A percentile compares a stretch with the other conserved stretches of the same genome.
These are phyloP conservation scores for Acrossocheilus fasciatus DNA, from an alignment of 2,797 vertebrate genomes.

Conservation along the genomic window DNA sequence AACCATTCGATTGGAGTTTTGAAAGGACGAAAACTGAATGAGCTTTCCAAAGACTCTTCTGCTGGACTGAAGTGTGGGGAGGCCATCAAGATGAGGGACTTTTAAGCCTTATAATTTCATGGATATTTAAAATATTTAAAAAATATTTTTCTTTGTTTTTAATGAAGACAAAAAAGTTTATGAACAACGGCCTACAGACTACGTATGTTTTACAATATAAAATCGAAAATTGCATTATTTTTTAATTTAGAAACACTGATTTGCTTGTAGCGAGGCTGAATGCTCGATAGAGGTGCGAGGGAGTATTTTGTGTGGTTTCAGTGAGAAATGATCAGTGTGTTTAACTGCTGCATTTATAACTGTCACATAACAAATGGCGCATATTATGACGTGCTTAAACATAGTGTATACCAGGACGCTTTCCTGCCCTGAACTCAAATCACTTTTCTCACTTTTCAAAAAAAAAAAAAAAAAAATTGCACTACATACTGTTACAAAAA, in stretches of 20 bases:
- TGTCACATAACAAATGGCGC: conserved; percentile 57
- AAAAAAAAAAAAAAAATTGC: conserved; percentile 54
- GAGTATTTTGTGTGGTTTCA: background rate
- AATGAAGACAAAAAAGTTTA: conserved; percentile 68
- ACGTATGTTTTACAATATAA: conserved; percentile 65
- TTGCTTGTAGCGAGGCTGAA: conserved; percentile 30
- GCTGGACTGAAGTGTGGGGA: conserved; percentile 48
- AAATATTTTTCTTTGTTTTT: conserved; percentile 64
- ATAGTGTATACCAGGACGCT: conserved; percentile 23
- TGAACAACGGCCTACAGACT: conserved; percentile 54
- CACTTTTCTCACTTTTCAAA: conserved; percentile 51
- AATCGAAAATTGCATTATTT: conserved; percentile 59
- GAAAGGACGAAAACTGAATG: conserved; percentile 26
- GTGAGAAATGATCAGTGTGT: conserved; percentile 57
- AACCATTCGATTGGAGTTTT: background rate
- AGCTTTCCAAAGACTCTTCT: conserved; percentile 38
- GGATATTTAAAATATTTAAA: conserved; percentile 76
- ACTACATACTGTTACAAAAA: conserved; percentile 49
- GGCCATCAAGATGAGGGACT: conserved; percentile 66
- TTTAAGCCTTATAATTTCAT: conserved; percentile 76
- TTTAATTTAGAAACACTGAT: conserved; percentile 59
- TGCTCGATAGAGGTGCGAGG: background rate
- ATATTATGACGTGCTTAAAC: conserved; percentile 56
- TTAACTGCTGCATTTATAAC: conserved; percentile 55
- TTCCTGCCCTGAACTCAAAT: conserved; percentile 51